These are phyloP conservation scores for Sternotherus odoratus DNA, from an alignment of 2,797 vertebrate genomes.

Conservation along the genomic window DNA sequence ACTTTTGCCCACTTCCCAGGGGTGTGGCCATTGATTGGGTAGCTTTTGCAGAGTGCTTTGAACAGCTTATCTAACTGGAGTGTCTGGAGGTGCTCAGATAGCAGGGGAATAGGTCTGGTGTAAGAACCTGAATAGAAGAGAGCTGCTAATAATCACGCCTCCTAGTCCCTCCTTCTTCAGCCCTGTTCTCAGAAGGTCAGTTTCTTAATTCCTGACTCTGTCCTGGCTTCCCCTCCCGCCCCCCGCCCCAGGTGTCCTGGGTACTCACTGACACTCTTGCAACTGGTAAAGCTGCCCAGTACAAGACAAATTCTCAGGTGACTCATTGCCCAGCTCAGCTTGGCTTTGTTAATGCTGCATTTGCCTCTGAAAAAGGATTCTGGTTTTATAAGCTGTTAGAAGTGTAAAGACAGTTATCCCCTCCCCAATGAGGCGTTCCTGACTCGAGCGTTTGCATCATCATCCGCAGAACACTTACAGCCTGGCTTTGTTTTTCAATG, in stretches of 20 bases:
- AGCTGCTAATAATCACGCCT: neutral
- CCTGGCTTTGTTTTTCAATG: slow-evolving; percentile 72
- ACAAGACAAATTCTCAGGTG: slow-evolving; percentile 19
- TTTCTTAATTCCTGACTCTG: slow-evolving; percentile 14
- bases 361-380: slow-evolving; percentile 19
- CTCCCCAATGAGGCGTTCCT: slow-evolving; percentile 59
- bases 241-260: neutral
- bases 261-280: rapidly evolving
- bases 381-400: slow-evolving; percentile 57
- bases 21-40: neutral
- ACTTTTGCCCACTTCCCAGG: neutral
- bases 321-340: slow-evolving; percentile 14
- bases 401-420: slow-evolving; percentile 64
- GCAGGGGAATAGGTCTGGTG: neutral
- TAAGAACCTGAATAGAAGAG: neutral
- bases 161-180: neutral
- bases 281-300: rapidly evolving
- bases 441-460: slow-evolving; percentile 70
- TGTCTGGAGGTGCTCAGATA: neutral
- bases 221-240: neutral
- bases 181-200: neutral
- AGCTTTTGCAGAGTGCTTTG: neutral
- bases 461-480: slow-evolving; percentile 45
- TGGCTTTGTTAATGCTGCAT: slow-evolving; percentile 44
- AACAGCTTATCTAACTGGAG: neutral